Evolutionary conservation across 23 tunicate genomes (phyloP), one percentile per base, ranked within the genome.

Genomic region (Ciona savignyi): DNA sequence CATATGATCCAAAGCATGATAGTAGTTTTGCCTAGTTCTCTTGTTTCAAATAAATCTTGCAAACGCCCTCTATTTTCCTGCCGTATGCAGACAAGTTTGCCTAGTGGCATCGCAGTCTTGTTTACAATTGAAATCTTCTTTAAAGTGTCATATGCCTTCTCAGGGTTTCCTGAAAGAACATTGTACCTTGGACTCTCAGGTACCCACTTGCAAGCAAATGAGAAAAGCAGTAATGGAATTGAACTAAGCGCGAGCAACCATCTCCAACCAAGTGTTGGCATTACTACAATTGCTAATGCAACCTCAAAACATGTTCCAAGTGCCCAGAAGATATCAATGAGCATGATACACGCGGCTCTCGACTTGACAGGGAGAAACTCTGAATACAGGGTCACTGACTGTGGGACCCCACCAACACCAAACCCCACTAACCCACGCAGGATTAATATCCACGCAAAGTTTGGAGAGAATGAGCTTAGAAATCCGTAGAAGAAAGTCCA

Each of bases 381-480:
- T 19, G 95, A 76, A 83, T 94, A 94, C 0, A 94, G 85, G n/a
- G 93, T 93, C 1, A 93, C 93, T 27, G 99, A 94, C 61, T 94
- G 99, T 3, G 99, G 99, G 28, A 94, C 99, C 4, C 99, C 99
- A 15, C 99, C 99, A 49, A 94, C 89, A 32, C 99, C 99, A 66
- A 87, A 87, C 0, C 99, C 99, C 61, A 94, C 99, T 56, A 88
- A 65, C 0, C 95, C 99, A 0, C 99, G 77, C 26, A 94, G 70
- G 2, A 94, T 65, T 23, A 94, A 72, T 33, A 94, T 84, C 99
- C 99, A 94, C 3, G 75, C 63, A 20, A 90, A 83, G 29, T 69
- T 94, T n/a, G 99, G 99, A 22, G 99, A 74, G 35, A 94, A 86
- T 1, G 99, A 77, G 67, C 95, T 86, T 42, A 94, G 27, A 3